Conservation (phyloP, 2,888 invertebrate species). For the Halictus ligatus region DNA sequence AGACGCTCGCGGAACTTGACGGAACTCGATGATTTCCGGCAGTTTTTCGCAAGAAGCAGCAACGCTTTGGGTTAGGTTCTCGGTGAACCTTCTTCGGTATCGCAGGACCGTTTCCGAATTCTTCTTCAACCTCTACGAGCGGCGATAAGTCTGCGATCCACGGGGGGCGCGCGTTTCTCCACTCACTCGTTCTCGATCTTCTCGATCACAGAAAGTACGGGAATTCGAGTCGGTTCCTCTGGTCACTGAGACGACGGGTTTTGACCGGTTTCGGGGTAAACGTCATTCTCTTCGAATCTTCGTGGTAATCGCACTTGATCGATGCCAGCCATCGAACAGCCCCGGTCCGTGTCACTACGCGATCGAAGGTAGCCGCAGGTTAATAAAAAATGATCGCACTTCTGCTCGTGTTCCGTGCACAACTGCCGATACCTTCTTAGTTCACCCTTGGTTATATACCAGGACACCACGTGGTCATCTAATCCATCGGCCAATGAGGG, state of each 20-base stretch:
- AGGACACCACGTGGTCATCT: constrained; percentile 83
- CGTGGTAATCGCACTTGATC: constrained; percentile 50
- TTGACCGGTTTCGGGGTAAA: background rate
- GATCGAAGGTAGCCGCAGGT: constrained; percentile 44
- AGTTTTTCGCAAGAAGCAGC: background rate
- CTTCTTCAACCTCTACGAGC: background rate
- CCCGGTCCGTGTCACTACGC: constrained; percentile 52
- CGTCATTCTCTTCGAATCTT: constrained; percentile 4
- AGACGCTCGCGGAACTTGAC: background rate
- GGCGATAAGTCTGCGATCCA: background rate
- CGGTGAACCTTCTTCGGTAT: background rate
- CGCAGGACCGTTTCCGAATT: background rate
- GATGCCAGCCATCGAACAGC: constrained; percentile 18
- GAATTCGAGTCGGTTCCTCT: background rate
- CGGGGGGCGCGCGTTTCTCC: constrained; percentile 1
- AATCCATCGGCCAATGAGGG: constrained; percentile 81
- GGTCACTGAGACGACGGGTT: constrained; percentile 3
- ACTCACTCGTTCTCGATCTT: constrained; percentile 29
- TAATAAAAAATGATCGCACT: constrained; percentile 68
- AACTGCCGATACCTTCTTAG: constrained; percentile 81
- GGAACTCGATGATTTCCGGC: background rate
- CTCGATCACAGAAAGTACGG: constrained; percentile 16
- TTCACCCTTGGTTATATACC: constrained; percentile 83
- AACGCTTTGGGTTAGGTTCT: background rate
- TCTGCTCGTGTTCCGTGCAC: constrained; percentile 75